Evolutionary conservation across 2,797 vertebrate species (phyloP).

Genomic region (Artibeus jamaicensis): DNA sequence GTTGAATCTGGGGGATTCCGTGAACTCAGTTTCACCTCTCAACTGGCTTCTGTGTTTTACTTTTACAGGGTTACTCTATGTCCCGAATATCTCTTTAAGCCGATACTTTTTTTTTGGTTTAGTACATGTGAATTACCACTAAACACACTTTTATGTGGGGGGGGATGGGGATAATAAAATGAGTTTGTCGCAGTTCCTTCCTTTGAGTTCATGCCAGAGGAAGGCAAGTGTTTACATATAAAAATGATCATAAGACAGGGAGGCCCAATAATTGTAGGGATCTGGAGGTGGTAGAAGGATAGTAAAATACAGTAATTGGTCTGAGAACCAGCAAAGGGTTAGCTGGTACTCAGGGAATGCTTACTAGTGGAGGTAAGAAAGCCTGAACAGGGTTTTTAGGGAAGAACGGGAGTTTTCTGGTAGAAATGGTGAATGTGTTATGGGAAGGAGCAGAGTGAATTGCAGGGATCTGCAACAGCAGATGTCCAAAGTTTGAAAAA

Average conservation of each 20-base stretch:
- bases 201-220: background rate
- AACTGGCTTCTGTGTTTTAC: background rate
- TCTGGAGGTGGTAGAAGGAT: background rate
- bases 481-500: background rate
- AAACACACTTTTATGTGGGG: background rate
- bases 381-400: background rate
- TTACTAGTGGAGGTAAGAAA: background rate
- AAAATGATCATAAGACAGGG: background rate
- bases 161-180: background rate
- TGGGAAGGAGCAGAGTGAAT: background rate
- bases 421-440: background rate
- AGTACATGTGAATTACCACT: background rate
- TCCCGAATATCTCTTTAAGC: background rate
- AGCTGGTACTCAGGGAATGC: no score
- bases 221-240: background rate
- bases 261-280: background rate
- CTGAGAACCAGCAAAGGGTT: background rate
- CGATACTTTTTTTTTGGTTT: background rate
- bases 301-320: background rate
- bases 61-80: background rate
- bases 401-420: background rate
- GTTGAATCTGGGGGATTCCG: background rate
- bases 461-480: background rate
- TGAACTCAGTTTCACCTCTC: slow-evolving; percentile 43
- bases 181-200: background rate